Evolutionary conservation across 1,140 invertebrate species (phyloP).

Genomic region (Danaus plexippus): DNA sequence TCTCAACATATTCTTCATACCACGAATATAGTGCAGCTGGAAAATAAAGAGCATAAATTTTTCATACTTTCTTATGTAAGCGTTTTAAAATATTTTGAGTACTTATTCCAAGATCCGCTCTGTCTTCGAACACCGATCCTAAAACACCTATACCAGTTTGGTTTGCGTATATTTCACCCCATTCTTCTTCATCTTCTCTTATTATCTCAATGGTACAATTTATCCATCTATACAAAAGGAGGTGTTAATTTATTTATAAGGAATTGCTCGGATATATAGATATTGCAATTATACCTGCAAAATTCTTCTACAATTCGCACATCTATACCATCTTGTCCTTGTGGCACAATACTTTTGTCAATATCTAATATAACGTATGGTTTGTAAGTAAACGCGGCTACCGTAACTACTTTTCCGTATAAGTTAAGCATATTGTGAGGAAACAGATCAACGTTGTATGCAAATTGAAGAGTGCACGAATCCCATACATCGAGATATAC

Average conservation of each 20-base stretch:
- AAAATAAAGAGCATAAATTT: conserved; percentile 23
- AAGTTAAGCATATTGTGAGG: conserved; percentile 54
- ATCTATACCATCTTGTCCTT: conserved; percentile 53
- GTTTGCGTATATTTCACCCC: conserved; percentile 75
- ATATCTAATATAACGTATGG: conserved; percentile 58
- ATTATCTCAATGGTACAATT: conserved; percentile 68
- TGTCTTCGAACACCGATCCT: conserved; percentile 72
- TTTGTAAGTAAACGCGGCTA: conserved; percentile 58
- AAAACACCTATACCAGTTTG: conserved; percentile 72
- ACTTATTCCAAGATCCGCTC: conserved; percentile 74
- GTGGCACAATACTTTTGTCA: conserved; percentile 27
- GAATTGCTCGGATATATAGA: neutral
- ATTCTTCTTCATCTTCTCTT: conserved; percentile 67
- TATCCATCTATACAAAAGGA: conserved; percentile 49
- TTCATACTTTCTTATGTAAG: conserved; percentile 4
- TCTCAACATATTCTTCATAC: conserved; percentile 69
- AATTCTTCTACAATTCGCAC: conserved; percentile 57
- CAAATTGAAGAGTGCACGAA: conserved; percentile 38
- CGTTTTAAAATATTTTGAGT: conserved; percentile 17
- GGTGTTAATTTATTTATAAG: neutral
- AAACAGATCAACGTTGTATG: conserved; percentile 41
- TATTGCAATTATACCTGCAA: conserved; percentile 43
- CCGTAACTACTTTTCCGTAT: conserved; percentile 47
- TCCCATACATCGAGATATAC: conserved; percentile 47
- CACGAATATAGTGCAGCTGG: conserved; percentile 74